These are phyloP conservation scores for Scomber colias DNA, from an alignment of 2,113 vertebrate genomes.

Conservation along the genomic window DNA sequence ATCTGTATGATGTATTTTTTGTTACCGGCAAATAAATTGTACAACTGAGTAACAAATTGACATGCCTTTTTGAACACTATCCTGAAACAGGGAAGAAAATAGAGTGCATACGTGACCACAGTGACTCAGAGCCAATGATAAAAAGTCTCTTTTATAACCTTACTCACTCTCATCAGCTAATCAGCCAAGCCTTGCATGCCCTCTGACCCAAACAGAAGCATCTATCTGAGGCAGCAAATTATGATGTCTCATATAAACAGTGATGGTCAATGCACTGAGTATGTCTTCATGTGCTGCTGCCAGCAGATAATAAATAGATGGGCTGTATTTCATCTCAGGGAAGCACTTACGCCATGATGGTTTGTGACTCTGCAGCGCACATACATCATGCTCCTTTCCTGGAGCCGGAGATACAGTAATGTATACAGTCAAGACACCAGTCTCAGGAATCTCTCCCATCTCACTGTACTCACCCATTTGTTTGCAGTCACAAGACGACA, in stretches of 20 bases:
- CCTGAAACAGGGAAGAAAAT: constrained; percentile 18
- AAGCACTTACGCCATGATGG: constrained; percentile 54
- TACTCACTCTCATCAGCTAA: constrained; percentile 58
- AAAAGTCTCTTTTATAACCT: constrained; percentile 42
- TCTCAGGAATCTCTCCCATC: constrained; percentile 53
- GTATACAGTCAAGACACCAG: constrained; percentile 50
- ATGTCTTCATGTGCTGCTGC: constrained; percentile 51
- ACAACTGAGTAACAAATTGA: not conserved
- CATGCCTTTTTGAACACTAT: not conserved
- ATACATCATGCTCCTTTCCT: constrained; percentile 50
- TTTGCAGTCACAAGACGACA: constrained; percentile 75
- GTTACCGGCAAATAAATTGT: constrained; percentile 6
- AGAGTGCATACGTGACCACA: constrained; percentile 19
- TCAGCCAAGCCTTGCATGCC: constrained; percentile 32
- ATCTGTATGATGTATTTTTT: not conserved
- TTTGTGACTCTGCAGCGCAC: constrained; percentile 30
- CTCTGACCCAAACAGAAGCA: constrained; percentile 42
- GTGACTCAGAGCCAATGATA: constrained; percentile 34
- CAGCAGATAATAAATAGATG: constrained; percentile 67
- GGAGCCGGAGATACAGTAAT: constrained; percentile 47
- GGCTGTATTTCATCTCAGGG: constrained; percentile 55
- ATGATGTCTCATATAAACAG: constrained; percentile 54
- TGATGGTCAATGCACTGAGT: constrained; percentile 41
- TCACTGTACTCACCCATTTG: constrained; percentile 59
- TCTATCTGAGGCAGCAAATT: constrained; percentile 58